phyloP scores from a whole-genome alignment of 2,888 invertebrate species.

The Therioaphis trifolii region DNA sequence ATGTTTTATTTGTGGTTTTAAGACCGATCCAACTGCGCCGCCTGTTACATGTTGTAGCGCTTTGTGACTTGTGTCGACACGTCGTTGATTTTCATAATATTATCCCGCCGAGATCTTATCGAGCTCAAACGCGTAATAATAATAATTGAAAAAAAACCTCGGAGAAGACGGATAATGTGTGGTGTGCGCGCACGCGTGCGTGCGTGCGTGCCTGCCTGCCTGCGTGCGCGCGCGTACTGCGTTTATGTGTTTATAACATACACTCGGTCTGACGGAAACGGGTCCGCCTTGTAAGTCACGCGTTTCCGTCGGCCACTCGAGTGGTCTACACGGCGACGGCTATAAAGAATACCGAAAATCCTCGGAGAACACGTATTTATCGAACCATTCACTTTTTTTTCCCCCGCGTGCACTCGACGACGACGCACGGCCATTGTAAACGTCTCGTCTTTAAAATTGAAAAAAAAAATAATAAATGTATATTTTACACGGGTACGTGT shows the following conservation, averaged over 20 bases:
- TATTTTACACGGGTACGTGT: too few species aligned
- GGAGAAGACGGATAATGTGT: background rate
- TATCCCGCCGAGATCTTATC: conserved; percentile 40
- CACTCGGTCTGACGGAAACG: conserved; percentile 49
- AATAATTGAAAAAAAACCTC: conserved; percentile 4
- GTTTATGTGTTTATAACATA: conserved; percentile 9
- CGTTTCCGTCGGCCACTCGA: conserved; percentile 51
- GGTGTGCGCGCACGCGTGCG: background rate
- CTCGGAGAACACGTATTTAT: conserved; percentile 28
- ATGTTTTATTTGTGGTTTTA: background rate
- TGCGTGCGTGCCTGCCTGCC: background rate
- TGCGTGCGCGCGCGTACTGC: too few species aligned
- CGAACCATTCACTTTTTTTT: conserved; percentile 44
- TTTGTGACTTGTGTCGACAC: conserved; percentile 27
- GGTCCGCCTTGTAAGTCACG: conserved; percentile 51
- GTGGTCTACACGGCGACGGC: conserved; percentile 21
- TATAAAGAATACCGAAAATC: conserved; percentile 37
- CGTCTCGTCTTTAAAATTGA: conserved; percentile 14
- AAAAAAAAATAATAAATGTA: background rate
- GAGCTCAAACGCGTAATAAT: conserved; percentile 16
- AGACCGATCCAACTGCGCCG: background rate
- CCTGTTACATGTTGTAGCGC: background rate
- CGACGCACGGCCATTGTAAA: conserved; percentile 12
- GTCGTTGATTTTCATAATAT: conserved; percentile 13
- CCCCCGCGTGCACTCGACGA: background rate